phyloP scores from a whole-genome alignment of 2,113 vertebrate genomes.

The Alexandromys fortis region DNA sequence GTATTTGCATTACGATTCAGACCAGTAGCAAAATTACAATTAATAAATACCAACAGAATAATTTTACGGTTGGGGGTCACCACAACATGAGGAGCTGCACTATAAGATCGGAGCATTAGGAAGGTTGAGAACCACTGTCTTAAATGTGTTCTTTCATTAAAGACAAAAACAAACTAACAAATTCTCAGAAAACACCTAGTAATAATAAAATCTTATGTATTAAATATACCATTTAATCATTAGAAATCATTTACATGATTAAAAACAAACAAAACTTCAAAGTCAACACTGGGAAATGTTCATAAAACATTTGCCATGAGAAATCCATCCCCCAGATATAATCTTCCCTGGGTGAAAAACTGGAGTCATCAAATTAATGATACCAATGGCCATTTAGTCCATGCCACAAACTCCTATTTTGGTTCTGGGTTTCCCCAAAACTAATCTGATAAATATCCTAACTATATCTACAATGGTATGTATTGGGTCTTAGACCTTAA shows the following conservation, averaged over 20 bases:
- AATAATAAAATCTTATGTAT: background rate
- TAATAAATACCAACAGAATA: background rate
- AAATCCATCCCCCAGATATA: background rate
- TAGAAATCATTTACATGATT: background rate
- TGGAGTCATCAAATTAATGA: background rate
- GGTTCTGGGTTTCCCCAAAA: background rate
- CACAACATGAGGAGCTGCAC: too few relatives aligned
- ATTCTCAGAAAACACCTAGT: background rate
- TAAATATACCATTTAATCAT: background rate
- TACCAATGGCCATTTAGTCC: slow-evolving; percentile 1
- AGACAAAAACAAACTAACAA: background rate
- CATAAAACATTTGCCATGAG: background rate
- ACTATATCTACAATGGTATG: background rate
- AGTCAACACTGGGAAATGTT: background rate
- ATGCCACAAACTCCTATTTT: slow-evolving; percentile 14
- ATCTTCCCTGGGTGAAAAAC: background rate
- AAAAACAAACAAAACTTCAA: background rate
- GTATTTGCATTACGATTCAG: background rate
- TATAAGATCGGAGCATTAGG: background rate
- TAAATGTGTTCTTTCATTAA: background rate
- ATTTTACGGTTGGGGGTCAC: background rate
- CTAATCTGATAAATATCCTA: background rate
- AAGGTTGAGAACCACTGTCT: background rate
- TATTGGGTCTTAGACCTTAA: background rate
- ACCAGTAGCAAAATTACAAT: background rate